A percentile compares a stretch with the other conserved stretches of the same genome.
Evolutionary conservation across 2,797 vertebrate species (phyloP).

Genomic region (Lithobates pipiens): DNA sequence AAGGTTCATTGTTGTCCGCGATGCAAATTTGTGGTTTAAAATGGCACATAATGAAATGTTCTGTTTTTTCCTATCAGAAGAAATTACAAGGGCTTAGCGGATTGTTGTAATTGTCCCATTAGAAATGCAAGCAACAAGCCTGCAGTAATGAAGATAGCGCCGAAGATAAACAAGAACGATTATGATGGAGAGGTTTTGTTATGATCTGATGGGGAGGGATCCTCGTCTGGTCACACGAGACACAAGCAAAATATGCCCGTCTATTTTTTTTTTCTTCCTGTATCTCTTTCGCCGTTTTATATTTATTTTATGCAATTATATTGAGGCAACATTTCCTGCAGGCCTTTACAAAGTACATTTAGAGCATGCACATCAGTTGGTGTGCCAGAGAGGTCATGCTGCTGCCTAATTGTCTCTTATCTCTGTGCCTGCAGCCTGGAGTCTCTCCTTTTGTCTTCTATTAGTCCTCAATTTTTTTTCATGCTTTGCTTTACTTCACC

Average conservation of each 20-base stretch:
- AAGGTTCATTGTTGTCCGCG: background rate
- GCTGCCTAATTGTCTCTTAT: too few species aligned
- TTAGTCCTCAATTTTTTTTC: too few species aligned
- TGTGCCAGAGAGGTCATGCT: too few species aligned
- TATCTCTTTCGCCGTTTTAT: too few species aligned
- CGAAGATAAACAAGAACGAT: background rate
- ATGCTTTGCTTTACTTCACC: too few species aligned
- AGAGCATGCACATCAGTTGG: too few species aligned
- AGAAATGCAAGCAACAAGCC: background rate
- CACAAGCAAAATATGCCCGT: background rate
- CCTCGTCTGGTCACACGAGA: background rate
- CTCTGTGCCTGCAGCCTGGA: too few species aligned
- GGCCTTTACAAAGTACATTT: too few species aligned
- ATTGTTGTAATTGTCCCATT: conserved; percentile 1
- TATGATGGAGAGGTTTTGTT: background rate
- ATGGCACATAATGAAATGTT: conserved; percentile 14
- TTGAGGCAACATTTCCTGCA: too few species aligned
- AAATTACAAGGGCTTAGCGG: background rate
- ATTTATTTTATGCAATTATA: too few species aligned
- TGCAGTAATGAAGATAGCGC: background rate
- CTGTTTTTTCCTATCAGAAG: background rate
- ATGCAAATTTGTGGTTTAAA: background rate
- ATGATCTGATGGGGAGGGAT: background rate
- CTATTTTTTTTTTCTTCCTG: background rate
- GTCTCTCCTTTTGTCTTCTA: too few species aligned